Evolutionary conservation across 23 tunicate genomes (phyloP).

Genomic region (Oikopleura vanhoeffeni): DNA sequence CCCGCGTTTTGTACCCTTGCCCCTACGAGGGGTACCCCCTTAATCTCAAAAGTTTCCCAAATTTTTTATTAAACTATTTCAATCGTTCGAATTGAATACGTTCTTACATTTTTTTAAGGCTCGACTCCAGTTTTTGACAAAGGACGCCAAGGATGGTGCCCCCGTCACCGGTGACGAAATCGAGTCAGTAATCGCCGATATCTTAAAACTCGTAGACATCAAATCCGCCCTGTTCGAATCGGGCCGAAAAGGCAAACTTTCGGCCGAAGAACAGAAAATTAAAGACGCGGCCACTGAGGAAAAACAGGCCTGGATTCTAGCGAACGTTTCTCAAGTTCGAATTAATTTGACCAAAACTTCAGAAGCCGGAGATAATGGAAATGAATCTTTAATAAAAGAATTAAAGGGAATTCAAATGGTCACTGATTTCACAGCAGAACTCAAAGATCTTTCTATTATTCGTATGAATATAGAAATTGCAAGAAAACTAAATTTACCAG

Average conservation of each 20-base stretch:
- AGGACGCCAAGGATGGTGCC: neutral
- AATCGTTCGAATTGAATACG: too few species aligned
- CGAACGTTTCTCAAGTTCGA: neutral
- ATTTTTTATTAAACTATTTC: too few species aligned
- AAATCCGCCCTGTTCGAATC: neutral
- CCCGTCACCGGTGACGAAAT: neutral
- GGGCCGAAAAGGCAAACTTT: neutral
- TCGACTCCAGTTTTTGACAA: slow-evolving; percentile 1
- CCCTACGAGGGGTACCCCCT: too few species aligned
- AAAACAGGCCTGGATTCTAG: neutral
- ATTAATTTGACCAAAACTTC: neutral
- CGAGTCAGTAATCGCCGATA: neutral
- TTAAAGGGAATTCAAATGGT: neutral
- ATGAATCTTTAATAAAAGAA: neutral
- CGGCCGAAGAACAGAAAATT: neutral
- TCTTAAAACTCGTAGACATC: neutral
- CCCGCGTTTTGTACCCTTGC: too few species aligned
- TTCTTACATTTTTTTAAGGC: slow-evolving; percentile 12
- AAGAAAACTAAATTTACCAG: neutral
- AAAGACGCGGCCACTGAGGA: neutral
- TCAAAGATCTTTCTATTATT: neutral
- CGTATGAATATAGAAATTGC: neutral
- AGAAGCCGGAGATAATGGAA: neutral
- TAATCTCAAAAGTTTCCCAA: too few species aligned
- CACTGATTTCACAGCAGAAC: neutral